Conservation (phyloP, 2,888 invertebrate species). For the Protophormia terraenovae region DNA sequence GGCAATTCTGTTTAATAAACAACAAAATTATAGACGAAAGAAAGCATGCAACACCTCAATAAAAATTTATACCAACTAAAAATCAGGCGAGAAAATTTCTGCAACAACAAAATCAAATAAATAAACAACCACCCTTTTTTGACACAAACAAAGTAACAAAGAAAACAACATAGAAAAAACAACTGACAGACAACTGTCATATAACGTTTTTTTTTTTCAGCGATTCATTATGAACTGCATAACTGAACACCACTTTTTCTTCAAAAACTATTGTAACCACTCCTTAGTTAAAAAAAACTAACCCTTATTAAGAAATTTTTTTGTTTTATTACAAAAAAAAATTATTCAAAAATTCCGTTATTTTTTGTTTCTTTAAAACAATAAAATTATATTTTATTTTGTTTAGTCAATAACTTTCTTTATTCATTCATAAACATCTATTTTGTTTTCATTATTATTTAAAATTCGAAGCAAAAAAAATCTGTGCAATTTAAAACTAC, state of each 20-base stretch:
- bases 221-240: not conserved
- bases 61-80: conserved; percentile 74
- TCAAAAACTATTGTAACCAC: not conserved
- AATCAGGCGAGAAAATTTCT: conserved; percentile 74
- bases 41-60: conserved; percentile 33
- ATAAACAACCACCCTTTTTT: conserved; percentile 6
- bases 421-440: conserved; percentile 48
- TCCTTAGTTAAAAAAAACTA: not conserved
- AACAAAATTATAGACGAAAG: not conserved
- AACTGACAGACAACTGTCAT: conserved; percentile 11
- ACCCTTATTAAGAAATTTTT: not conserved
- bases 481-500: not conserved
- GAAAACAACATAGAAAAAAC: not conserved
- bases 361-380: not conserved
- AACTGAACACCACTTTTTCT: not conserved
- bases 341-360: no score
- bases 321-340: no score
- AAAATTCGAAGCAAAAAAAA: not conserved
- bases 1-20: conserved; percentile 12
- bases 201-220: not conserved
- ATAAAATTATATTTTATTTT: not conserved
- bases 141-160: not conserved
- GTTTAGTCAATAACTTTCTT: not conserved
- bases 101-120: not conserved
- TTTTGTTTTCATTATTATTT: not conserved